Base-by-base conservation (phyloP, 1,140 invertebrate species). In the Drosophila athabasca region DNA sequence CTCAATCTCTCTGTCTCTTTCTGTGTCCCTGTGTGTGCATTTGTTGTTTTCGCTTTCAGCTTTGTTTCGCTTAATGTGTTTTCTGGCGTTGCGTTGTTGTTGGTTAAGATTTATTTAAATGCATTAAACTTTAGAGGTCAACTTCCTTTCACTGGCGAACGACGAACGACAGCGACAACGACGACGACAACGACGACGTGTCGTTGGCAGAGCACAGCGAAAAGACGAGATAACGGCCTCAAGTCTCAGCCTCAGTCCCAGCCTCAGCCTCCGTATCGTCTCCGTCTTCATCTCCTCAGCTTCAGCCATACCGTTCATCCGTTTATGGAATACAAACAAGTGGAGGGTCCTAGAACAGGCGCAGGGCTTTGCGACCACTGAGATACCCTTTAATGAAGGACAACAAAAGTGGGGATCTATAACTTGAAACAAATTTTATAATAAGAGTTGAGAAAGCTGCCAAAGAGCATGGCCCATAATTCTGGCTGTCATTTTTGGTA, bases 61-160 rank as follows among this genome's bases (percentile, higher is more conserved):
- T 85, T 82, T 80, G 69, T 76, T 60, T 68, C 51, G 62, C 73
- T 87, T 84, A 74, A 87, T 87, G 82, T 77, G 57, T 65, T 53
- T 66, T 65, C 61, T 60, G 39, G 51, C 39, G 11, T 9, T 52
- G 51, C 39, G 11, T 9, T 52, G 53, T 55, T 76, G 49, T 74
- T 76, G 51, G 67, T 60, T 19, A 62, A 88, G 83, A 88, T 88
- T 88, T 88, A 88, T 88, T 88, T 88, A 88, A 88, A 88, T 88
- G 83, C 83, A 88, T 88, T 88, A 83, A 88, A 88, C 84, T 88
- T 88, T 88, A 88, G 83, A 88, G 83, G 83, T 88, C 83, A 88
- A 88, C 83, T 88, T 88, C 83, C 83, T 88, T 88, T 88, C 83
- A 88, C 83, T 76, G 76, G 53, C 43, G 68, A 67, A 64, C 76